A percentile compares a stretch with the other conserved stretches of the same genome.
phyloP scores from a whole-genome alignment of 2,797 vertebrate species.

The Fistularia tabacaria region DNA sequence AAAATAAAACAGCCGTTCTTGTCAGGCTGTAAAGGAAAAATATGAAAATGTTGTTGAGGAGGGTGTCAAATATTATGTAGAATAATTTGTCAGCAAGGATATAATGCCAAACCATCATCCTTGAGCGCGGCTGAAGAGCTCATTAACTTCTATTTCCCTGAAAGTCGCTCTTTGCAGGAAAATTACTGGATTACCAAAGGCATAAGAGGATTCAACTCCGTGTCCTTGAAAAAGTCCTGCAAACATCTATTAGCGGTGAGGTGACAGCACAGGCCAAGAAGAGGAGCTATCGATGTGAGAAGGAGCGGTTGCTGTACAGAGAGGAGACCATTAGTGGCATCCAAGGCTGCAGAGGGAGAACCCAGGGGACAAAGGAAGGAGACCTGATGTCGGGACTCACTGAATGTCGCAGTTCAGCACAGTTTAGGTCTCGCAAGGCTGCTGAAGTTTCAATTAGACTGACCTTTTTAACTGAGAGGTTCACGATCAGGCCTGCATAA shows the following conservation, averaged over 20 bases:
- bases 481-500: constrained; percentile 20
- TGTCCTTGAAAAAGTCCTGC: constrained; percentile 34
- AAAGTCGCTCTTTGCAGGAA: constrained; percentile 7
- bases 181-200: constrained; percentile 19
- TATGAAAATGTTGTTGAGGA: too few relatives aligned
- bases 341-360: neutral
- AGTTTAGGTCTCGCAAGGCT: constrained; percentile 39
- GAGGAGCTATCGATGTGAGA: constrained; percentile 16
- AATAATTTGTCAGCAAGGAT: too few relatives aligned
- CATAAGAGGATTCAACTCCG: constrained; percentile 14
- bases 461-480: constrained; percentile 33
- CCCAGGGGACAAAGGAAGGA: constrained; percentile 18
- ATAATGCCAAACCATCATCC: neutral
- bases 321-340: constrained; percentile 46
- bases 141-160: too few relatives aligned
- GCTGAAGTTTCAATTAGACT: constrained; percentile 54
- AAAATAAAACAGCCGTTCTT: too few relatives aligned
- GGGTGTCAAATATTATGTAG: too few relatives aligned
- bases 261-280: constrained; percentile 19
- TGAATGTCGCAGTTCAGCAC: constrained; percentile 37
- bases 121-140: neutral
- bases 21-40: too few relatives aligned
- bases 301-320: constrained; percentile 7
- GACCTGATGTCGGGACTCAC: constrained; percentile 24
- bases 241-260: constrained; percentile 26